These are phyloP conservation scores for Itoplectis maculator DNA, from an alignment of 2,888 invertebrate species.

Conservation along the genomic window DNA sequence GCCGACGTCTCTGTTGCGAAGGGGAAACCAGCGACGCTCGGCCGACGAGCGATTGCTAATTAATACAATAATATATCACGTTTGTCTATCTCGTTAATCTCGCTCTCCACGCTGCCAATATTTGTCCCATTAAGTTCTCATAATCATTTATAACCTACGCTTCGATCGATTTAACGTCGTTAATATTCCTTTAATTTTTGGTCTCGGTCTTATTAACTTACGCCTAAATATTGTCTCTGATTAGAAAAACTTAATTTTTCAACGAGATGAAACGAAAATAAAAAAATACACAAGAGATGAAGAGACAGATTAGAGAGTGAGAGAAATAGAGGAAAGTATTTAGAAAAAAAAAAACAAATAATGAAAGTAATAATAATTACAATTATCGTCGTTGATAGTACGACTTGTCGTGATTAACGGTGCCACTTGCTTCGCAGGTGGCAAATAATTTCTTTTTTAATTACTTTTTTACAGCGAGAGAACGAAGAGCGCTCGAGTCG, in stretches of 20 bases:
- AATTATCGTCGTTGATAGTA: constrained; percentile 35
- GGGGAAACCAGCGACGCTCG: constrained; percentile 24
- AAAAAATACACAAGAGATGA: constrained; percentile 41
- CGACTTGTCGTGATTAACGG: constrained; percentile 47
- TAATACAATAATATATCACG: constrained; percentile 70
- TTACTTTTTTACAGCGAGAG: constrained; percentile 20
- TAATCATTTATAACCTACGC: constrained; percentile 65
- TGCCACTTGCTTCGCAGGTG: constrained; percentile 57
- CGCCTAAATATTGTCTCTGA: constrained; percentile 83
- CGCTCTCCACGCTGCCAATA: constrained; percentile 56
- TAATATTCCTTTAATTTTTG: constrained; percentile 82
- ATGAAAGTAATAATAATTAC: constrained; percentile 30
- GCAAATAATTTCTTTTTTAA: constrained; percentile 51
- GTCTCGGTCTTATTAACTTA: constrained; percentile 82
- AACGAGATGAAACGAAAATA: constrained; percentile 39
- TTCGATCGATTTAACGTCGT: constrained; percentile 70
- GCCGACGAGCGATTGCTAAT: constrained; percentile 56
- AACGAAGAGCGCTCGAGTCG: constrained; percentile 20
- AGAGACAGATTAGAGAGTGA: constrained; percentile 21
- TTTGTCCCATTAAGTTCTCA: constrained; percentile 54
- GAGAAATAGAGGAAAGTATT: constrained; percentile 8
- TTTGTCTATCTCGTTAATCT: constrained; percentile 65
- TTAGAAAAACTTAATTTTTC: constrained; percentile 72
- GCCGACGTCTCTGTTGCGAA: constrained; percentile 23
- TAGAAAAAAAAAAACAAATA: constrained; percentile 14